Base-by-base conservation (phyloP, 92 coral and sea anemone species). In the Zoanthus gigantus region DNA sequence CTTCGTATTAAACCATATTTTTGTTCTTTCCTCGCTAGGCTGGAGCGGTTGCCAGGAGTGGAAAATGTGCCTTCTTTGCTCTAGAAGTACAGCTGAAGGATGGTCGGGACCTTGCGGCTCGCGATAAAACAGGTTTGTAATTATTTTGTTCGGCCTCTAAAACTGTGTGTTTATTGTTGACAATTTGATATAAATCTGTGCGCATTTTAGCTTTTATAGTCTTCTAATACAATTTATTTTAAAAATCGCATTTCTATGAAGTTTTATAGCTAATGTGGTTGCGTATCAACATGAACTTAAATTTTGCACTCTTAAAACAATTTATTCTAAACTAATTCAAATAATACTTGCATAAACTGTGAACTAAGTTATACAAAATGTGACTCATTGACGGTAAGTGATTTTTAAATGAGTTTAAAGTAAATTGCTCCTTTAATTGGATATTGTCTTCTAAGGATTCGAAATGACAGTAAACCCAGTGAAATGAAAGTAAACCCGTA, bases 31-130 rank as follows among this genome's bases (percentile, higher is more conserved):
- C 28, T 13, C 7, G 12, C 7, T 7, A 97, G 99, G 99, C 99
- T 92, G 99, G 98, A 76, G 97, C 95, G 31, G 98, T 97, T 48
- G 99, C 98, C 84, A 95, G 90, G 79, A 93, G 95, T 88, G 99
- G 98, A 74, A 97, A 97, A 92, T 97, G 98, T 79, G 96, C 99
- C 84, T 97, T 97, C 97, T 97, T 97, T 94, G 97, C 99, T 77
- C 99, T 97, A 9, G 95, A 93, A 77, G 95, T 97, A n/a, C 98
- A 97, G 98, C 87, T 97, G 77, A 97, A 97, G 87, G 99, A 97
- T 63, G 99, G 99, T 89, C 94, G 92, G 48, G 98, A 97, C 80
- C 86, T 97, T 60, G 99, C 99, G 15, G 99, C 99, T 87, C 98
- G 99, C 85, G 99, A 97, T 83, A 97, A 97, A 87, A 97, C 99